Base-by-base conservation (phyloP, 2,888 invertebrate genomes). In the Atethmia centrago region DNA sequence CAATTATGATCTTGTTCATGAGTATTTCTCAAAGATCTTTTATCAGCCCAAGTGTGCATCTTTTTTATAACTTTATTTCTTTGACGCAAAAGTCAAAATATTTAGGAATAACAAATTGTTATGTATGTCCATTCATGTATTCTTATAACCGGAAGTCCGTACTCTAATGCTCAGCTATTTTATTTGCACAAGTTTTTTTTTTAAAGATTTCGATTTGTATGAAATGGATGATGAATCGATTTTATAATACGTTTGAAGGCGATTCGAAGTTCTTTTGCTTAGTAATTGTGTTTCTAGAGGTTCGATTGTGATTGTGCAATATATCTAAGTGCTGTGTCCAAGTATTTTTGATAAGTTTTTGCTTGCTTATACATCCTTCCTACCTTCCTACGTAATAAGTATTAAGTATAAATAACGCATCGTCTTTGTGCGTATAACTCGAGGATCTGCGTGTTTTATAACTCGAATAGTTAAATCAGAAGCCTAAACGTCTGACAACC, bases 21-120 rank as follows among this genome's bases (percentile, higher is more conserved):
- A 85, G 75, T 78, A 87, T 89, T 94, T 94, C 93, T 89, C 77
- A 85, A 92, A 93, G 94, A 85, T 91, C 89, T 82, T 89, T 94
- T 93, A 86, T 88, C 21, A 51, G 78, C 80, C 89, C 95, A 95
- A 95, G 94, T 94, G 94, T 92, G 86, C 86, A 45, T 74, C 61
- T 77, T 82, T 79, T 79, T 79, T 74, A 67, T 28, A 74, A 73
- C 62, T 71, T 78, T 73, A 63, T 74, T 72, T 71, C 74, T 71
- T 84, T 86, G 91, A 91, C 89, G 85, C 83, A 80, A 77, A 89
- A 93, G 95, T 95, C 95, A 95, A 94, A 95, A 95, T 92, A 95
- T 95, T 94, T 85, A 84, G 83, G 87, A 80, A 84, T 85, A 86
- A 89, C 92, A 93, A 94, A 93, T 94, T 92, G 92, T 31, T 91